Conservation (phyloP, 1,140 invertebrate species). For the Cepaea nemoralis region DNA sequence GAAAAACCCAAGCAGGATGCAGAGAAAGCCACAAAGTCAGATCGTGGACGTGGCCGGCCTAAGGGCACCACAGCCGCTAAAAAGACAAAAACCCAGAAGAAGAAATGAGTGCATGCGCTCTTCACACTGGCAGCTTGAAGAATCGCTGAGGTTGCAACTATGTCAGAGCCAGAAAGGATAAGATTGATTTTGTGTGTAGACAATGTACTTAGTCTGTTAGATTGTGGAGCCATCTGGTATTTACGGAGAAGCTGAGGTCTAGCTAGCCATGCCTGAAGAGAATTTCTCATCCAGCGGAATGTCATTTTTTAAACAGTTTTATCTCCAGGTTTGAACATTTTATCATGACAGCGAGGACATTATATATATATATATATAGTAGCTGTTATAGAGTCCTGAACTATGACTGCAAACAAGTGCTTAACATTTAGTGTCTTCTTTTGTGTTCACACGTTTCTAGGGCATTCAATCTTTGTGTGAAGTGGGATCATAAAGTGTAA, state of each 20-base stretch:
- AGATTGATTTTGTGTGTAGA: not conserved
- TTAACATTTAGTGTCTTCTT: too few species aligned
- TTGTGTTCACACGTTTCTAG: not conserved
- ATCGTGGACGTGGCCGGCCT: conserved; percentile 17
- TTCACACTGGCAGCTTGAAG: conserved; percentile 38
- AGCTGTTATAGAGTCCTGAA: not conserved
- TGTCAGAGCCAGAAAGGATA: conserved; percentile 4
- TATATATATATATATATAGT: too few species aligned
- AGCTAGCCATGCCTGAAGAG: not conserved
- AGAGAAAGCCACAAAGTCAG: not conserved
- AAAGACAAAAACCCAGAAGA: conserved; percentile 23
- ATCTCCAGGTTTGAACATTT: not conserved
- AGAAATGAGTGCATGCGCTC: conserved; percentile 22
- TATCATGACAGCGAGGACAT: not conserved
- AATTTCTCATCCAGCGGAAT: too few species aligned
- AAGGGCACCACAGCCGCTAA: conserved; percentile 16
- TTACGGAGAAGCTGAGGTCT: not conserved
- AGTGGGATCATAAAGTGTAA: not conserved
- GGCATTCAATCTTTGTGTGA: not conserved
- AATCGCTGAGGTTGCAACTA: conserved; percentile 21
- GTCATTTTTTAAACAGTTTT: not conserved
- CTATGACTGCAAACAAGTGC: too few species aligned
- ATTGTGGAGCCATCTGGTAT: not conserved
- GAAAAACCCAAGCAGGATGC: conserved; percentile 24
- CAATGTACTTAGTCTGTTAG: not conserved